A percentile compares a stretch with the other conserved stretches of the same genome.
Conservation (phyloP, 1,140 invertebrate species). For the Colletes gigas region DNA sequence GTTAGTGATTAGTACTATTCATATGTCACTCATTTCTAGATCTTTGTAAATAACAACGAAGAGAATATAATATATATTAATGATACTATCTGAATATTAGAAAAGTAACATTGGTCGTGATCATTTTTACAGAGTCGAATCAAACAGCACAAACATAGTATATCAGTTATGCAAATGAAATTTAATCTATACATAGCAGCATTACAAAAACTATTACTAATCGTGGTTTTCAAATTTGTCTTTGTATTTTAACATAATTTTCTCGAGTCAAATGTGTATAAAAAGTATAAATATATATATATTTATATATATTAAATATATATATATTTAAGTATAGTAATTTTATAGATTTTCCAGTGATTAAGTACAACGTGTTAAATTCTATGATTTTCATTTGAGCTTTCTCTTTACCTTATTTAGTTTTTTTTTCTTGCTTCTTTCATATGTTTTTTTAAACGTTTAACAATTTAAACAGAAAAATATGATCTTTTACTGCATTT, state of each 20-base stretch:
- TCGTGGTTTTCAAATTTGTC: slow-evolving; percentile 2
- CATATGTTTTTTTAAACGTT: neutral
- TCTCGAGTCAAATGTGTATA: slow-evolving; percentile 10
- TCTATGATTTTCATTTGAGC: slow-evolving; percentile 14
- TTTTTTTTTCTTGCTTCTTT: neutral
- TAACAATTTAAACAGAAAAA: slow-evolving; percentile 2
- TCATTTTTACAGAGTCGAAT: slow-evolving; percentile 33
- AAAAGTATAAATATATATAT: slow-evolving; percentile 27
- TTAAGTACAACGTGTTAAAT: slow-evolving; percentile 20
- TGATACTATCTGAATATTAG: slow-evolving; percentile 31
- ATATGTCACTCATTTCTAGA: slow-evolving; percentile 31
- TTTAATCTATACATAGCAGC: slow-evolving; percentile 16
- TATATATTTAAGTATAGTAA: slow-evolving; percentile 10
- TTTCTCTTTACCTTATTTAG: neutral
- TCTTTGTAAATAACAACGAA: slow-evolving; percentile 26
- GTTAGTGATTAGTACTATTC: slow-evolving; percentile 23
- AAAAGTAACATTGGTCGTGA: slow-evolving; percentile 11
- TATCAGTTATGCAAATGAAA: slow-evolving; percentile 12
- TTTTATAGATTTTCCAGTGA: neutral
- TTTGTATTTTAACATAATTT: slow-evolving; percentile 17
- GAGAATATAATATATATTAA: slow-evolving; percentile 12
- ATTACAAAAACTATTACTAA: slow-evolving; percentile 4
- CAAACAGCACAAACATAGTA: slow-evolving; percentile 20
- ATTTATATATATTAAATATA: too few species aligned
- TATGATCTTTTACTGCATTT: slow-evolving; percentile 44